Evolutionary conservation across 2,113 vertebrate genomes (phyloP).

Genomic region (Casuarius casuarius): DNA sequence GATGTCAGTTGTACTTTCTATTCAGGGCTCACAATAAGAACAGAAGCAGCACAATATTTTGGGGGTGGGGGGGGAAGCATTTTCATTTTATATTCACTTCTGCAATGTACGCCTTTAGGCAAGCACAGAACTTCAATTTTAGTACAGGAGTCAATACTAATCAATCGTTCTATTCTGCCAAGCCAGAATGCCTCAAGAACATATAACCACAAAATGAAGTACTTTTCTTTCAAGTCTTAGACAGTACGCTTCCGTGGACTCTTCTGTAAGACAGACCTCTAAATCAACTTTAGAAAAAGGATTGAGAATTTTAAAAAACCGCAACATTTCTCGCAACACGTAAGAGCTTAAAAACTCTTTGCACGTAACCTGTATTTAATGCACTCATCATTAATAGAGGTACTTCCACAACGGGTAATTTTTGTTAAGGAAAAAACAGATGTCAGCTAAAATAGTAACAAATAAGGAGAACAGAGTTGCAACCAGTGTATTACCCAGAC

Average conservation of each 20-base stretch:
- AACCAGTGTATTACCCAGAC: background rate
- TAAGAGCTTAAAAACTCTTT: background rate
- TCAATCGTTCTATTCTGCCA: background rate
- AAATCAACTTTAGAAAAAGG: background rate
- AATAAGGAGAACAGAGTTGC: background rate
- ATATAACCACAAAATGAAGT: background rate
- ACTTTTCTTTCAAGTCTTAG: background rate
- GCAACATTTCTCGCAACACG: background rate
- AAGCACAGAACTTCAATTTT: background rate
- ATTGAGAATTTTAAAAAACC: background rate
- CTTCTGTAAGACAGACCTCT: background rate
- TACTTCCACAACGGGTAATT: background rate
- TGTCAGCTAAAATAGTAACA: background rate
- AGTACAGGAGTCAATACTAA: background rate
- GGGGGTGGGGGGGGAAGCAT: background rate
- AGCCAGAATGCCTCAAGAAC: background rate
- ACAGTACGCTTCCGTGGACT: background rate
- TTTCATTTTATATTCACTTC: background rate
- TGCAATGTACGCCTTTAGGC: background rate
- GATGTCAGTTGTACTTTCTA: background rate
- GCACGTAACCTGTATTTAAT: background rate
- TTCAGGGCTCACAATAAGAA: constrained; percentile 1
- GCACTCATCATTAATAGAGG: background rate
- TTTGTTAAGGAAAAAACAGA: background rate
- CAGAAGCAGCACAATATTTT: background rate